These are phyloP conservation scores for Drosophila bunnanda DNA, from an alignment of 2,888 invertebrate species.

Conservation along the genomic window DNA sequence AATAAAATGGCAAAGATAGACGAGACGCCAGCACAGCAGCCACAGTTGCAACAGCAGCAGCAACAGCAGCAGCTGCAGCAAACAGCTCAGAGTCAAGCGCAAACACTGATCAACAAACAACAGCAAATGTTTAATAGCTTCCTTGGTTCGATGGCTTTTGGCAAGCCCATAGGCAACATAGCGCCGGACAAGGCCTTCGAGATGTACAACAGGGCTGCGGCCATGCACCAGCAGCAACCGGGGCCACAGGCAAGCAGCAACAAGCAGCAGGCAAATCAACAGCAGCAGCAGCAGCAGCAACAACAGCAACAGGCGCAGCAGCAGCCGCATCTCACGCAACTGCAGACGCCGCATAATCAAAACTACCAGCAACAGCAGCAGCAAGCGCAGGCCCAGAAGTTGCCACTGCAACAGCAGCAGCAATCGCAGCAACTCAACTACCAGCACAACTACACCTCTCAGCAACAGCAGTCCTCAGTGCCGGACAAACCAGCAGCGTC, in stretches of 20 bases:
- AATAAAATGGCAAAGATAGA: constrained; percentile 77
- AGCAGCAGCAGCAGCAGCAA: constrained; percentile 57
- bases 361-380: constrained; percentile 60
- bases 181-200: constrained; percentile 84
- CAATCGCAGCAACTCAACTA: constrained; percentile 36
- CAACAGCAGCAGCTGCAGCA: constrained; percentile 50
- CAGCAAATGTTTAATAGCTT: constrained; percentile 84
- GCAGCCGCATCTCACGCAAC: constrained; percentile 55
- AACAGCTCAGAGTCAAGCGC: constrained; percentile 58
- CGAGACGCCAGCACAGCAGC: constrained; percentile 54
- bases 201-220: constrained; percentile 84
- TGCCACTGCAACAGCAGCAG: constrained; percentile 46
- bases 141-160: constrained; percentile 82
- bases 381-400: constrained; percentile 55
- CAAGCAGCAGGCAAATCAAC: constrained; percentile 55
- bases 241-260: constrained; percentile 47
- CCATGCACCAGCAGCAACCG: constrained; percentile 72
- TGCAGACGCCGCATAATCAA: constrained; percentile 55
- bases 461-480: constrained; percentile 56
- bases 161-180: constrained; percentile 82
- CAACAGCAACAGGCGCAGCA: constrained; percentile 58
- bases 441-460: constrained; percentile 63
- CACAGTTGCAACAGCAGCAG: constrained; percentile 43
- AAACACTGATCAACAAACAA: constrained; percentile 74
- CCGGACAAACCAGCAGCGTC: constrained; percentile 60